Base-by-base conservation (phyloP, 2,797 vertebrate genomes). In the Coilia nasus region DNA sequence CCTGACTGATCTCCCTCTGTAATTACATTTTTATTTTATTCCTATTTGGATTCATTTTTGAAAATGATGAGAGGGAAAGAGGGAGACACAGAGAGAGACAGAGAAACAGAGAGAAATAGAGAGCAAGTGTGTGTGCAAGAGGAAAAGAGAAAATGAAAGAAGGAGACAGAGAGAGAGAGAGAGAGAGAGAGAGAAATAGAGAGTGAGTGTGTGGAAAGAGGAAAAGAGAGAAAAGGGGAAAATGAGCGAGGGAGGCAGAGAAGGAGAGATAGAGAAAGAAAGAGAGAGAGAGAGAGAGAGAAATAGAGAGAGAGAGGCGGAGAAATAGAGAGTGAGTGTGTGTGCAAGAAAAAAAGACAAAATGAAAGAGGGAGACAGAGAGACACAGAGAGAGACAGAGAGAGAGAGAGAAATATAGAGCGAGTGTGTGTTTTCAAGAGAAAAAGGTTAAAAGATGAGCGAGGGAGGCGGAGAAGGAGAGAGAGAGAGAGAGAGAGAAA, bases 1-100 rank as follows among this genome's bases (percentile, higher is more conserved):
- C 60, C 50, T 50, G 88, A 87, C 86, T 90, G 83, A 91, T 93
- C 87, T 90, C 86, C 89, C 82, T 86, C 60, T 81, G 54, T 83
- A 62, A 88, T 85, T 54, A 41, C 81, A 14, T 62, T 54, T 54
- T 78, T 82, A 75, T 54, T 54, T 78, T 82, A 75, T 75, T 75
- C 67, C 31, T 31, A 75, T 75, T 75, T 75, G 67, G 67, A 75
- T 35, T 80, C 83, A 44, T 50, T 84, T 46, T 85, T 85, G 54
- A 83, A 17, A 60, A 25, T 47, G 83, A 75, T 75, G 67, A 75
- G 67, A 75, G 67, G 19, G 28, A 71, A 25, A 31, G 64, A 31
- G 64, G 17, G 11, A 19, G 14, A 75, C 14, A 19, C 2, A 31
- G 28, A 17, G 28, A 75, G 28, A 1, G 3, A 75, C 28, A 35